A percentile compares a stretch with the other conserved stretches of the same genome.
These are phyloP conservation scores for Dione vanillae DNA, from an alignment of 2,888 invertebrate species.

Conservation along the genomic window DNA sequence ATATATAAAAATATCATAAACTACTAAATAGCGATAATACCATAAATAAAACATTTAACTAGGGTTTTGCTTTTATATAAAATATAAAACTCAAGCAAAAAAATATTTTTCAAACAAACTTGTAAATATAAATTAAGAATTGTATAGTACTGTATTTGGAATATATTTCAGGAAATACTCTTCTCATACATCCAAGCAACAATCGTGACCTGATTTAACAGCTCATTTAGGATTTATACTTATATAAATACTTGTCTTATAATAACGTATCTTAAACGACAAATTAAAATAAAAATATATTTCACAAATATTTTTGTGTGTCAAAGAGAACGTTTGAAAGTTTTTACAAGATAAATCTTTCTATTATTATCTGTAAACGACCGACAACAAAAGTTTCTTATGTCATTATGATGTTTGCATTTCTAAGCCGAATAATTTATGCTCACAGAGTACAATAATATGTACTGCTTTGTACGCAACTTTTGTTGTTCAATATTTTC, in stretches of 20 bases:
- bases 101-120: too few species aligned
- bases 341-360: slow-evolving; percentile 16
- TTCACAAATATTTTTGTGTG: slow-evolving; percentile 4
- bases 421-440: slow-evolving; percentile 7
- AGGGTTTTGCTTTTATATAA: too few species aligned
- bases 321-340: slow-evolving; percentile 18
- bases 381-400: slow-evolving; percentile 22
- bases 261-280: slow-evolving; percentile 12
- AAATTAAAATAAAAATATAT: slow-evolving; percentile 20
- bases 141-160: background rate
- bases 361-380: slow-evolving; percentile 9
- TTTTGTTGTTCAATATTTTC: background rate
- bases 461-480: background rate
- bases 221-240: background rate
- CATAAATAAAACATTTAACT: background rate
- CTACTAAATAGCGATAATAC: too few species aligned
- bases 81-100: too few species aligned
- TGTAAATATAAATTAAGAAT: too few species aligned
- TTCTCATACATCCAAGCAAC: background rate
- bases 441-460: background rate
- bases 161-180: too few species aligned
- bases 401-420: slow-evolving; percentile 15
- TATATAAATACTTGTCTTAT: background rate
- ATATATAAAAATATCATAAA: background rate
- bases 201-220: background rate